Base-by-base conservation (phyloP, 2,888 invertebrate genomes). In the Callimorpha dominula region DNA sequence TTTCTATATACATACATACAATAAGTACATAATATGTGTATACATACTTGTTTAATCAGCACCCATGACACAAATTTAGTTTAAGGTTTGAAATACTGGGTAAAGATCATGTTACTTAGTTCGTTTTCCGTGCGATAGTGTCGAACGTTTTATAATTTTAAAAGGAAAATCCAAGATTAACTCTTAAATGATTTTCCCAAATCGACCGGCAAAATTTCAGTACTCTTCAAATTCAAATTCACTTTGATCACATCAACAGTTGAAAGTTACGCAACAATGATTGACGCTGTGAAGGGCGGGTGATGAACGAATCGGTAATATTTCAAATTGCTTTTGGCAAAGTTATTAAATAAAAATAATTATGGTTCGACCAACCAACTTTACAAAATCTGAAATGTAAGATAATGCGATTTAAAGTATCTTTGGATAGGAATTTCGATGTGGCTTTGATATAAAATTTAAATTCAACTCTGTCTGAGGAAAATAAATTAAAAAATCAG, bases 251-350 rank as follows among this genome's bases (percentile, higher is more conserved):
- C 70, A 57, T 66, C 71, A 74, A 74, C 72, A 79, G 66, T 81
- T 77, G 68, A 64, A 77, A 74, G 73, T 75, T 75, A 62, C 20
- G 57, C 74, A 70, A 75, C 64, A 71, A 69, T 76, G 77, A 84
- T 77, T 80, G 78, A 75, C 76, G 72, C n/a, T 54, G 68, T 14
- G 74, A 66, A 70, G 12, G 60, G 42, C 2, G 65, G 17, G 42
- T 46, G 40, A 64, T 20, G 52, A 69, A 54, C 57, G 65, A 66
- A 66, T 70, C 42, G 17, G 52, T 50, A 65, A 72, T 17, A 60
- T 63, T 60, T 57, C 9, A 20, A 74, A 57, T 65, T 64, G 50
- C n/a, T 65, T 60, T 65, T 43, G 60, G 12, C 46, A 74, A 70
- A 68, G 60, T 74, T 74, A 43, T 54, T 40, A 64, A 67, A 68